Evolutionary conservation across 1,140 invertebrate genomes (phyloP), one percentile per base, ranked within the genome.

Genomic region (Pararge aegeria): DNA sequence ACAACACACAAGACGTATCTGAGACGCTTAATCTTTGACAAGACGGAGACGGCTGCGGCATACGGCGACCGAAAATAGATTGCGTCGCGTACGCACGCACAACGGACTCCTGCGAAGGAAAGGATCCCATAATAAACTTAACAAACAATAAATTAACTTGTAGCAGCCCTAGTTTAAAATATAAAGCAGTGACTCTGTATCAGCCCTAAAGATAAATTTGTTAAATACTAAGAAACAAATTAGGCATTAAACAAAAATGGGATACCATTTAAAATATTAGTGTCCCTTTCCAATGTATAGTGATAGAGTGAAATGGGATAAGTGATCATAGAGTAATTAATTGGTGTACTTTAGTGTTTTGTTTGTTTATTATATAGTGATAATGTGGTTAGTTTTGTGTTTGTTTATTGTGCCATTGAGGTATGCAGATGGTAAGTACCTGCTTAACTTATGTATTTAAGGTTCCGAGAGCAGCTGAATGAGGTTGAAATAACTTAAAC

Each of bases 11-110:
- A 48, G 12, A 13, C 2, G 29, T n/a, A 9, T 49, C 21, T 49
- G 12, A 27, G 1, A 49, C 1, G 1, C 4, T 13, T 70, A 74
- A 68, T 81, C 80, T 82, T 73, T 83, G 77, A 9, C 56, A 66
- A 70, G 80, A 82, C 72, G 73, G 75, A 83, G 79, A 78, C 65
- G 73, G 68, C 55, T 68, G 74, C 73, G 66, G 61, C 61, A 60
- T 53, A 66, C 55, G 54, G 55, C 54, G 74, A 85, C 75, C 73
- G 73, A 83, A 34, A 86, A 86, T 86, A 86, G 83, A 83, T 63
- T 54, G 74, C 54, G 65, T 58, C 53, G 66, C 54, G 72, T 55
- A 70, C 75, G 69, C 82, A 69, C 56, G 38, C 60, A 30, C 15
- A 24, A 24, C 65, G 54, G 70, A 71, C 79, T 81, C 80, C 76